These are phyloP conservation scores for Anthoscopus minutus DNA, from an alignment of 2,113 vertebrate genomes.

Conservation along the genomic window DNA sequence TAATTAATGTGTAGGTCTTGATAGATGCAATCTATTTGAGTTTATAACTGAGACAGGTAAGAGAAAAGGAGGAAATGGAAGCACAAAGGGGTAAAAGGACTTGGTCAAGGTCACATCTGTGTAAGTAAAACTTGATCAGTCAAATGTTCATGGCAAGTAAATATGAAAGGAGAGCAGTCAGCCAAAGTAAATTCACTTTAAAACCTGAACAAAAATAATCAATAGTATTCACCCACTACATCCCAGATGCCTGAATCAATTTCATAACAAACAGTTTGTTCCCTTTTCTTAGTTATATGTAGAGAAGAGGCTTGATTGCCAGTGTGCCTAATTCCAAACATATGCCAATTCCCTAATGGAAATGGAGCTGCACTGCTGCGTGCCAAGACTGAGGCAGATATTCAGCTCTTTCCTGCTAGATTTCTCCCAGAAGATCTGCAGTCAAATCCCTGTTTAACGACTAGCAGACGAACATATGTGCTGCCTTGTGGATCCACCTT, in stretches of 20 bases:
- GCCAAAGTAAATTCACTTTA: conserved; percentile 54
- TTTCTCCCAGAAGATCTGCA: conserved; percentile 41
- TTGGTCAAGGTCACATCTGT: conserved; percentile 44
- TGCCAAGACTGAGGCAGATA: conserved; percentile 26
- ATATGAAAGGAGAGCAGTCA: conserved; percentile 15
- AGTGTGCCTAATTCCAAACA: conserved; percentile 51
- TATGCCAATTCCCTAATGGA: conserved; percentile 41
- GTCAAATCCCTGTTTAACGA: conserved; percentile 18
- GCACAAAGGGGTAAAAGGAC: background rate
- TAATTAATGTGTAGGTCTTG: background rate
- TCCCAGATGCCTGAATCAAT: conserved; percentile 56
- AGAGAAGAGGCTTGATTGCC: conserved; percentile 49
- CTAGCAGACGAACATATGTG: conserved; percentile 29
- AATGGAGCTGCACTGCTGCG: conserved; percentile 10
- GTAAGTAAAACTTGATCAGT: conserved; percentile 43
- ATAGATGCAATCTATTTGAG: background rate
- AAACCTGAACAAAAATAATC: conserved; percentile 53
- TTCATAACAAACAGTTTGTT: conserved; percentile 48
- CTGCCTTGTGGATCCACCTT: background rate
- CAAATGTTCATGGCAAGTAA: background rate
- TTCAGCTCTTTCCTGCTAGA: conserved; percentile 17
- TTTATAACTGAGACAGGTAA: background rate
- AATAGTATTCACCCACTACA: conserved; percentile 14
- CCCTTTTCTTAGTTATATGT: conserved; percentile 41
- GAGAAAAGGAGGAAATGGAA: conserved; percentile 1